phyloP scores from a whole-genome alignment of 2,113 vertebrate genomes.

The Cyphomyrus plagiostoma region DNA sequence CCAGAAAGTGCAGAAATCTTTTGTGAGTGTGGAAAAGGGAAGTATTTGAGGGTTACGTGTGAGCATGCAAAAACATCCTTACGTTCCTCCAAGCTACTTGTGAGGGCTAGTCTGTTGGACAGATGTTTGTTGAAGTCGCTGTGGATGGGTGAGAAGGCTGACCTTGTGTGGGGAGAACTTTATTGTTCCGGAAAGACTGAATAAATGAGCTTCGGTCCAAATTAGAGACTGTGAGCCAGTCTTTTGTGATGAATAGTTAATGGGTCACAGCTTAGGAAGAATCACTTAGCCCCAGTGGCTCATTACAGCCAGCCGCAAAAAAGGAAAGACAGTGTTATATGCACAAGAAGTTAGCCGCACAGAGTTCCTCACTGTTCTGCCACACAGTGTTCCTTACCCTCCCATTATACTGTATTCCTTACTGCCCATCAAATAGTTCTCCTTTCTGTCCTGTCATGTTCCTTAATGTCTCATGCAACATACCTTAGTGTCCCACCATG shows the following conservation, averaged over 20 bases:
- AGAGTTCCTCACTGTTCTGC: neutral
- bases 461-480: neutral
- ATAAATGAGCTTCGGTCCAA: slow-evolving; percentile 66
- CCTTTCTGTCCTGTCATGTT: neutral
- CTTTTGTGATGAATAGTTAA: slow-evolving; percentile 60
- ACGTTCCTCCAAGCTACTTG: slow-evolving; percentile 59
- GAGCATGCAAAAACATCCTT: neutral
- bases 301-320: slow-evolving; percentile 25
- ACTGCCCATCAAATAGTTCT: neutral
- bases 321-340: slow-evolving; percentile 42
- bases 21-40: neutral
- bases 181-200: slow-evolving; percentile 69
- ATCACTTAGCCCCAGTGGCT: slow-evolving; percentile 31
- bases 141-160: slow-evolving; percentile 61
- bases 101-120: slow-evolving; percentile 68
- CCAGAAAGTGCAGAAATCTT: slow-evolving; percentile 15
- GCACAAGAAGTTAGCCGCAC: neutral
- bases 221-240: slow-evolving; percentile 59
- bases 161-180: slow-evolving; percentile 70
- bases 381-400: neutral
- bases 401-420: neutral
- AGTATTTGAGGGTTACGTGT: neutral
- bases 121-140: slow-evolving; percentile 78
- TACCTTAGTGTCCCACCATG: neutral
- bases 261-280: slow-evolving; percentile 45